Evolutionary conservation across 2,113 vertebrate species (phyloP).

Genomic region (Rhinogobius similis): DNA sequence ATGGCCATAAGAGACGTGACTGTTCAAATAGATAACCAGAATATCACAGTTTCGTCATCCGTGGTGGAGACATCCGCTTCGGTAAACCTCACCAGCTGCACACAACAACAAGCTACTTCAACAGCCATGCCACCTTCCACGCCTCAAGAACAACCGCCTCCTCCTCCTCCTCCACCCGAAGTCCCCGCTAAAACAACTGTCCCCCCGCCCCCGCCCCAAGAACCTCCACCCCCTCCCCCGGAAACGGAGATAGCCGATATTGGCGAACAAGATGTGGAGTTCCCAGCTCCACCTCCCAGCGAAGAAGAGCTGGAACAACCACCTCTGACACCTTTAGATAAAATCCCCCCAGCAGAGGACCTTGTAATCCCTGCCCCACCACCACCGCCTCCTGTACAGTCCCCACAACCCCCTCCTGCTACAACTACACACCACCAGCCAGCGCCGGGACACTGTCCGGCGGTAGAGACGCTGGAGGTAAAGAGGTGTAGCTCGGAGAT

Average conservation of each 20-base stretch:
- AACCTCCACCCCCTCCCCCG: conserved; percentile 58
- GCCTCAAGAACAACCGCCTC: conserved; percentile 22
- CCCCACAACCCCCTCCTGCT: conserved; percentile 19
- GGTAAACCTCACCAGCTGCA: conserved; percentile 88
- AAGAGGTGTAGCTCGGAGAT: conserved; percentile 81
- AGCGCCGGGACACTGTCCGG: conserved; percentile 29
- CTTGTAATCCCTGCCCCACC: conserved; percentile 21
- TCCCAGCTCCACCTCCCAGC: conserved; percentile 76
- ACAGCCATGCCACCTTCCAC: conserved; percentile 19
- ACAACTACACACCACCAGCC: conserved; percentile 19
- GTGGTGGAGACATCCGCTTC: conserved; percentile 84
- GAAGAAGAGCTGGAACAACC: conserved; percentile 70
- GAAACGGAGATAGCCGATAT: conserved; percentile 52
- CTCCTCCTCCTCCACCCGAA: conserved; percentile 45
- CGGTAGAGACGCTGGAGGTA: conserved; percentile 70
- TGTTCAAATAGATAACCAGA: conserved; percentile 94
- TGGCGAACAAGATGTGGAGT: conserved; percentile 66
- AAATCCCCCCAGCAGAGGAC: conserved; percentile 67
- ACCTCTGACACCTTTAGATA: conserved; percentile 67
- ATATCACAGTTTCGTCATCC: conserved; percentile 92
- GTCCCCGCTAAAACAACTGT: conserved; percentile 45
- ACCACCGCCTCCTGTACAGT: conserved; percentile 30
- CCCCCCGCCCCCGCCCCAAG: conserved; percentile 60
- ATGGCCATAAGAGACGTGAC: conserved; percentile 98
- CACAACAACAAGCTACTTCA: conserved; percentile 67